Evolutionary conservation across 2,888 invertebrate genomes (phyloP), one percentile per base, ranked within the genome.

Genomic region (Allacma fusca): DNA sequence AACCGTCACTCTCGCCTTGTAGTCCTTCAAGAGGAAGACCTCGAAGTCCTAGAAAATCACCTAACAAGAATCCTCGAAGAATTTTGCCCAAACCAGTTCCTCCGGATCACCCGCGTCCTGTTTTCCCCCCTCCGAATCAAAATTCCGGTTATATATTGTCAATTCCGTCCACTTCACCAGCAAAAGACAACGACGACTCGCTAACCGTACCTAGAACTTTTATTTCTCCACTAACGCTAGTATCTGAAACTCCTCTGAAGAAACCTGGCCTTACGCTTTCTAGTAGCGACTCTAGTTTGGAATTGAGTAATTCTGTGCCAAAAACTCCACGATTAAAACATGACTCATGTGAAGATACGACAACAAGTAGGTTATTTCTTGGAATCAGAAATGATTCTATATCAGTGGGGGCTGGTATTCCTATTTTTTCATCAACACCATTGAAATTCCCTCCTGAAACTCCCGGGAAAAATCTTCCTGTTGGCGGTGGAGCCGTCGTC

Each of bases 81-180:
- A 77, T 77, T 21, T 29, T 77, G 13, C 77, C 77, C 1, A 71
- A 77, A 40, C 72, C 77, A 1, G 77, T 77, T n/a, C 77, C 77
- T 24, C 26, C 77, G 1, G 70, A 72, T 23, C 71, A 77, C 26
- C 77, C 71, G n/a, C 59, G 43, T 19, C 13, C 72, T 16, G 65
- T 65, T 4, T 77, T 77, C 21, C 71, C 77, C 26, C 76, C 76
- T 7, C 7, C 65, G 24, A 62, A 40, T 43, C 64, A 64, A 19
- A 34, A 34, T 40, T 23, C 62, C 13, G 57, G 72, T 9, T 77
- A 77, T 50, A 29, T 62, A 1, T 50, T 77, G 21, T 77, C 77
- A 16, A 77, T 77, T 23, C 77, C 64, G 7, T 72, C 72, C 19
- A 23, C 13, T 29, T 50, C 77, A 19, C 67, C 67, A 13, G 40